phyloP scores from a whole-genome alignment of 2,797 vertebrate genomes.

The Heteromormyrus szaboi region DNA sequence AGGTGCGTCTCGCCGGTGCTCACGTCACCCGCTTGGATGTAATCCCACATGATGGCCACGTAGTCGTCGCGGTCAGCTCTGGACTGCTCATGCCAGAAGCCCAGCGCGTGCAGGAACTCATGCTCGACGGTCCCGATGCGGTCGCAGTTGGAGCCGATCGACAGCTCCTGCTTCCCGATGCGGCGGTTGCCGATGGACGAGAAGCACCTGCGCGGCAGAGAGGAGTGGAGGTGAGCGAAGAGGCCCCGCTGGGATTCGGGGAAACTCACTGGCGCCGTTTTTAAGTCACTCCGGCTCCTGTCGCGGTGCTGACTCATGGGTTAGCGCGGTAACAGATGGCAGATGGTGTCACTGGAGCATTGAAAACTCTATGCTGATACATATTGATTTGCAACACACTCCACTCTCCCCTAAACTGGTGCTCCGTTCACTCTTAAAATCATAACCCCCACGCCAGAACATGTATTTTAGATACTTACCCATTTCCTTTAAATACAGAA shows the following conservation, averaged over 20 bases:
- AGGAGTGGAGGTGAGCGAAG: background rate
- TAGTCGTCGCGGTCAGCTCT: constrained; percentile 82
- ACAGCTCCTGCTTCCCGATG: constrained; percentile 68
- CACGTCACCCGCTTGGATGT: constrained; percentile 64
- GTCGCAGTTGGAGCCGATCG: constrained; percentile 78
- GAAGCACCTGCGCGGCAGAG: constrained; percentile 69
- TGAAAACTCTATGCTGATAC: background rate
- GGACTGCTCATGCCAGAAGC: constrained; percentile 92
- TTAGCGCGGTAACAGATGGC: background rate
- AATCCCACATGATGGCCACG: constrained; percentile 74
- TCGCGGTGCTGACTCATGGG: background rate
- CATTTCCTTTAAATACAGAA: constrained; percentile 79
- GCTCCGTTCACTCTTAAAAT: background rate
- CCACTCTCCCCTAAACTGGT: background rate
- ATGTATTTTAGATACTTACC: constrained; percentile 57
- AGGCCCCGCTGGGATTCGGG: background rate
- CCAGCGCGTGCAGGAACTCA: constrained; percentile 82
- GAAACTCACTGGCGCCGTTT: background rate
- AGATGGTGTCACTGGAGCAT: background rate
- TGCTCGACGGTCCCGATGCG: constrained; percentile 77
- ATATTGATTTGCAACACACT: background rate
- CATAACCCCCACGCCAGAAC: background rate
- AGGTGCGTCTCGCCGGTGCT: background rate
- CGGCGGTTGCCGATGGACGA: constrained; percentile 77
- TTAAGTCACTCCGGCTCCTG: background rate